These are phyloP conservation scores for Myripristis jacobus DNA, from an alignment of 2,797 vertebrate species.

Conservation along the genomic window DNA sequence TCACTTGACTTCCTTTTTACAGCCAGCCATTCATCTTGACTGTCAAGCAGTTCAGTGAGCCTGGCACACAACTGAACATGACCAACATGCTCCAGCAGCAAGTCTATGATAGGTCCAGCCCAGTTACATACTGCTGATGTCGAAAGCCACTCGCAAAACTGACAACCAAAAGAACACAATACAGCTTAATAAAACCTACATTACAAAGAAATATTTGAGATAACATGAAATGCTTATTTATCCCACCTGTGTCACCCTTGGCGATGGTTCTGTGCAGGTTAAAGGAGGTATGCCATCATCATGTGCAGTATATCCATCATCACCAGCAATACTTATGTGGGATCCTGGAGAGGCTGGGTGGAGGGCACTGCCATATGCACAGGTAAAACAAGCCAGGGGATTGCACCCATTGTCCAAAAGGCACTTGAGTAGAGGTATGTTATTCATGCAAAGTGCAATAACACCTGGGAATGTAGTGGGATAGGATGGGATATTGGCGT, in stretches of 20 bases:
- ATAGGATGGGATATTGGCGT: constrained; percentile 85
- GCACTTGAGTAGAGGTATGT: constrained; percentile 88
- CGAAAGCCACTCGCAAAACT: constrained; percentile 97
- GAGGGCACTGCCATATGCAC: constrained; percentile 82
- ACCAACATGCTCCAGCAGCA: constrained; percentile 94
- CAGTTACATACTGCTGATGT: constrained; percentile 84
- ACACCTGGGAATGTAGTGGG: constrained; percentile 90
- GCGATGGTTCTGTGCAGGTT: constrained; percentile 59
- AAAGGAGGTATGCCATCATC: constrained; percentile 48
- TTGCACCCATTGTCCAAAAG: constrained; percentile 92
- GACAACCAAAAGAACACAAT: constrained; percentile 43
- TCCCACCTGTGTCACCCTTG: constrained; percentile 78
- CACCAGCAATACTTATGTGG: constrained; percentile 27
- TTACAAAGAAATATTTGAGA: constrained; percentile 1
- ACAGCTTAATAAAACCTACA: background rate
- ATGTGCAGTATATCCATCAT: constrained; percentile 36
- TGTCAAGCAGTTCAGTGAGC: constrained; percentile 89
- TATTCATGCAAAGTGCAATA: constrained; percentile 89
- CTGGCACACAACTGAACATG: constrained; percentile 90
- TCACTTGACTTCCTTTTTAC: constrained; percentile 92
- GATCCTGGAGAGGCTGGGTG: constrained; percentile 80
- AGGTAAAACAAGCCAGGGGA: constrained; percentile 89
- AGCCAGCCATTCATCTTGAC: constrained; percentile 88
- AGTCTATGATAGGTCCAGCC: constrained; percentile 89
- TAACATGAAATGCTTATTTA: constrained; percentile 58